Conservation (phyloP, 2,113 vertebrate species). For the Ornithorhynchus anatinus region DNA sequence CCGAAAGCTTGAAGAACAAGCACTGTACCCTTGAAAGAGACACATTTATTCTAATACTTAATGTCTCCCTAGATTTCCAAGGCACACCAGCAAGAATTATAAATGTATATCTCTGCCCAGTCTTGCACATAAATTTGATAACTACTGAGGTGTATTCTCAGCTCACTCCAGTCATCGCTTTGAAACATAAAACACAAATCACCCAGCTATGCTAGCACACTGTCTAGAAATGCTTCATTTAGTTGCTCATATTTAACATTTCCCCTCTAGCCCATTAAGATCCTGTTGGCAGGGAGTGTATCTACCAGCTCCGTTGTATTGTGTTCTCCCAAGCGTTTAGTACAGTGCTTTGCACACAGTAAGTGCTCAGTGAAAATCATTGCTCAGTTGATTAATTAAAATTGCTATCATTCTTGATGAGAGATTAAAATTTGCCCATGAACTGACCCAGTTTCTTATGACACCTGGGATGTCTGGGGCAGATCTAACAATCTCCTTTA, state of each 20-base stretch:
- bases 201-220: background rate
- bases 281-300: no score
- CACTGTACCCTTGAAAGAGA: background rate
- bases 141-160: background rate
- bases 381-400: no score
- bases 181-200: background rate
- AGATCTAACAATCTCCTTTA: background rate
- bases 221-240: background rate
- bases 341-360: no score
- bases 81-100: background rate
- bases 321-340: no score
- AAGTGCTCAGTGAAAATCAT: no score
- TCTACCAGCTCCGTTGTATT: no score
- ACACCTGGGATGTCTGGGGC: background rate
- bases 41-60: background rate
- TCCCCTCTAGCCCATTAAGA: no score
- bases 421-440: no score
- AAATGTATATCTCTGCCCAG: background rate
- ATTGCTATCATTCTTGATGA: no score
- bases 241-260: background rate
- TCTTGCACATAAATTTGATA: background rate
- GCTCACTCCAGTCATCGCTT: background rate
- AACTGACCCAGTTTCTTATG: background rate
- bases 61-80: background rate
- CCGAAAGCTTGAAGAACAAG: background rate